These are phyloP conservation scores for Colinus virginianus DNA, from an alignment of 2,113 vertebrate genomes.

Conservation along the genomic window DNA sequence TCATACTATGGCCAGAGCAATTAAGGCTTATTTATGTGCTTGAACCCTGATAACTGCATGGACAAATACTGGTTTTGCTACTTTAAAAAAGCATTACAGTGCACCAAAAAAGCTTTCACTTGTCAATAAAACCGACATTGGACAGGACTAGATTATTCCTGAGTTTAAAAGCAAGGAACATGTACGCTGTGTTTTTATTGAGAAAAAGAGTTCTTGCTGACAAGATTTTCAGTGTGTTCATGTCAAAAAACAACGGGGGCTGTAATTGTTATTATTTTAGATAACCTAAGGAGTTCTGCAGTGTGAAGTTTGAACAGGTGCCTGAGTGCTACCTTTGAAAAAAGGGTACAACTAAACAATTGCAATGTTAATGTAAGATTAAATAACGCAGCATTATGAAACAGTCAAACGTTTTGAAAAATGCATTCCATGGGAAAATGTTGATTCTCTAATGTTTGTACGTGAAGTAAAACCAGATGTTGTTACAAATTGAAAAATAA, in stretches of 20 bases:
- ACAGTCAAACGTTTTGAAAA: neutral
- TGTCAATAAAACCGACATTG: neutral
- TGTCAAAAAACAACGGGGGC: neutral
- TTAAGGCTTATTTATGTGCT: neutral
- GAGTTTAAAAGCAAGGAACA: neutral
- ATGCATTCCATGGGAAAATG: neutral
- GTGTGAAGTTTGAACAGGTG: neutral
- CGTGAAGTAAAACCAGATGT: neutral
- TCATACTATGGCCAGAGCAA: neutral
- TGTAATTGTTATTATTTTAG: conserved; percentile 1
- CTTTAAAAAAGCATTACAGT: neutral
- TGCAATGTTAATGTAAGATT: neutral
- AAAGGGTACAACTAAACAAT: neutral
- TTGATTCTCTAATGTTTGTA: neutral
- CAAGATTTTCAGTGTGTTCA: neutral
- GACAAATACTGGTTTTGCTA: neutral
- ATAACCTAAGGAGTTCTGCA: neutral
- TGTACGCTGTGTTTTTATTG: neutral
- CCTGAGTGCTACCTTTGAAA: neutral
- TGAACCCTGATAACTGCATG: neutral
- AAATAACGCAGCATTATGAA: neutral
- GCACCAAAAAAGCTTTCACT: neutral
- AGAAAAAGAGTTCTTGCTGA: neutral
- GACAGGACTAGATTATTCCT: neutral
- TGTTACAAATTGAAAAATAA: neutral